Evolutionary conservation across 2,113 vertebrate genomes (phyloP).

Genomic region (Pachypanchax playfairii): DNA sequence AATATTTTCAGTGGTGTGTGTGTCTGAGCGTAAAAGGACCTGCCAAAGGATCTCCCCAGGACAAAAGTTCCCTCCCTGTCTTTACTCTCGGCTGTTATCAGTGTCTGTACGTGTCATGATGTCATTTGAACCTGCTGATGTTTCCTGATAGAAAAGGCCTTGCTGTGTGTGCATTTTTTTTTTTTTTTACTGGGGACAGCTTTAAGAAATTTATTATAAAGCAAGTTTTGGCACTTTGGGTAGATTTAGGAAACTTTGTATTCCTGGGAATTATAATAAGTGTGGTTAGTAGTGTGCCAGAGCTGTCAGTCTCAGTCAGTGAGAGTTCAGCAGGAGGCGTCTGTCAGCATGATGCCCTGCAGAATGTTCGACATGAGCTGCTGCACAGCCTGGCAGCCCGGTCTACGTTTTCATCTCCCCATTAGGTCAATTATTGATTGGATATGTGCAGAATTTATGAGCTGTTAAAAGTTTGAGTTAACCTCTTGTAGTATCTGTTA

Average conservation of each 20-base stretch:
- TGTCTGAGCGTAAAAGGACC: constrained; percentile 6
- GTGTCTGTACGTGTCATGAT: constrained; percentile 26
- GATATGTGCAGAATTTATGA: neutral
- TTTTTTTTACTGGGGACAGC: constrained; percentile 2
- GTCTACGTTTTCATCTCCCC: neutral
- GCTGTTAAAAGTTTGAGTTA: neutral
- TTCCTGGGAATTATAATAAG: no score
- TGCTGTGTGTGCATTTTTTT: neutral
- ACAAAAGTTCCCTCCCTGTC: constrained; percentile 27
- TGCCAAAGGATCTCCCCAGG: constrained; percentile 21
- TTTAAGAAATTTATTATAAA: constrained; percentile 10
- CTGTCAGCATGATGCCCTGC: constrained; percentile 22
- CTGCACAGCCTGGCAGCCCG: constrained; percentile 12
- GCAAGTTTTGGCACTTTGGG: neutral
- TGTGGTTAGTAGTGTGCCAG: constrained; percentile 3
- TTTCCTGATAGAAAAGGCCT: constrained; percentile 3
- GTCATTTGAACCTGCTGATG: constrained; percentile 23
- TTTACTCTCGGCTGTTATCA: constrained; percentile 29
- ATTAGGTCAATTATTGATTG: constrained; percentile 1
- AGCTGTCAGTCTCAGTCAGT: constrained; percentile 23
- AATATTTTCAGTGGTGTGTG: constrained; percentile 2
- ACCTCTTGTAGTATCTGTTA: neutral
- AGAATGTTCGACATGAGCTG: constrained; percentile 11
- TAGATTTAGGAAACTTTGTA: constrained; percentile 8
- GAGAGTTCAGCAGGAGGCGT: constrained; percentile 33